These are phyloP conservation scores for Cryptocephalus primarius DNA, from an alignment of 2,888 invertebrate species.

Conservation along the genomic window DNA sequence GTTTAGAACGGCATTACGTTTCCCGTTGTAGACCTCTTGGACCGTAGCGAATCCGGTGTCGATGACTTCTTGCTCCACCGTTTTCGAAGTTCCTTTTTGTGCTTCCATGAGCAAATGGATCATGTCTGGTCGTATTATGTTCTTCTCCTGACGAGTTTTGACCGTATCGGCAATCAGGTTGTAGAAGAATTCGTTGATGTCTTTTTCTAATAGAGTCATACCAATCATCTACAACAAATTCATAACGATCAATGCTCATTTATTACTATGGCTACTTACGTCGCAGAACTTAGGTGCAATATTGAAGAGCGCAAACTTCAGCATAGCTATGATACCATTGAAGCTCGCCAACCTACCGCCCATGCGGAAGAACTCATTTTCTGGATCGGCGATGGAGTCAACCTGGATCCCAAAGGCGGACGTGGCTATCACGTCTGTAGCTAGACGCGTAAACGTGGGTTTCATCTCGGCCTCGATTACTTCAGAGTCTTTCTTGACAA, in stretches of 20 bases:
- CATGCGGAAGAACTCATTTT: not conserved
- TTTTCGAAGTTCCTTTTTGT: constrained; percentile 16
- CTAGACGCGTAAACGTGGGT: not conserved
- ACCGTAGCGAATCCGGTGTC: constrained; percentile 21
- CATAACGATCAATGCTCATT: not conserved
- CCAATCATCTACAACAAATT: not conserved
- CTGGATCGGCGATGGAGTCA: not conserved
- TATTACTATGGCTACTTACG: too few species aligned
- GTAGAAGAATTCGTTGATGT: constrained; percentile 36
- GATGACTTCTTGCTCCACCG: constrained; percentile 10
- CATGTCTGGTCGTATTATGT: constrained; percentile 45
- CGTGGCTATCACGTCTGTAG: not conserved
- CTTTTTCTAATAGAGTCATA: constrained; percentile 24
- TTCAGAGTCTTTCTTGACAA: not conserved
- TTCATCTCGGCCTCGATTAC: not conserved
- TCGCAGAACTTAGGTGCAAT: too few species aligned
- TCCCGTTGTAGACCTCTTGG: constrained; percentile 16
- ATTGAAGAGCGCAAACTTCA: too few species aligned
- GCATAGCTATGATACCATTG: too few species aligned
- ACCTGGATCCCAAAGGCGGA: not conserved
- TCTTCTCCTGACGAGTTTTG: constrained; percentile 36
- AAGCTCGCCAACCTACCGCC: not conserved
- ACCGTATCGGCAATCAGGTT: constrained; percentile 32
- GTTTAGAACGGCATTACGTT: not conserved
- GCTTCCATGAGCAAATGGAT: constrained; percentile 45